These are phyloP conservation scores for Lysandra bellargus DNA, from an alignment of 2,888 invertebrate genomes.

Conservation along the genomic window DNA sequence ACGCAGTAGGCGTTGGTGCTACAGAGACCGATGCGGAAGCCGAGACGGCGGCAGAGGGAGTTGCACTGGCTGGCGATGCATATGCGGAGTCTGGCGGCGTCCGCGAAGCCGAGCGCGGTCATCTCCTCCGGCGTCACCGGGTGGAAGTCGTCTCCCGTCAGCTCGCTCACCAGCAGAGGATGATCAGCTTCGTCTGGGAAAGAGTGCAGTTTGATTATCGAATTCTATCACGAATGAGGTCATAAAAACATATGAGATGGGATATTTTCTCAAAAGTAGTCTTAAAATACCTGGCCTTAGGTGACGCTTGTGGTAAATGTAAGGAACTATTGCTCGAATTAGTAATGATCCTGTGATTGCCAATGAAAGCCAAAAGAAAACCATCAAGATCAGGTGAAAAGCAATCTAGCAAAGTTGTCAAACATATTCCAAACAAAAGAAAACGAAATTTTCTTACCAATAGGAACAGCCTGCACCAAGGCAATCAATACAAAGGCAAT, in stretches of 20 bases:
- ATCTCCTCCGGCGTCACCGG: constrained; percentile 23
- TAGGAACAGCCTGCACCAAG: background rate
- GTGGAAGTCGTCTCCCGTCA: constrained; percentile 6
- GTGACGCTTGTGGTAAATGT: background rate
- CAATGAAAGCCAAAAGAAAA: no score
- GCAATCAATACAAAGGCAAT: constrained; percentile 2
- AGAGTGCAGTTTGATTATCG: background rate
- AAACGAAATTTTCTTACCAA: background rate
- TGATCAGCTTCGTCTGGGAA: background rate
- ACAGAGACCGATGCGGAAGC: background rate
- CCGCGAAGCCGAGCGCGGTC: background rate
- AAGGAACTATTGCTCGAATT: no score
- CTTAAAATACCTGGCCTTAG: background rate
- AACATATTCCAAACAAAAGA: background rate
- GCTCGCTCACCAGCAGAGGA: background rate
- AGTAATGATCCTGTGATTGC: no score
- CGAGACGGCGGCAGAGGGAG: background rate
- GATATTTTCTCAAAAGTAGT: background rate
- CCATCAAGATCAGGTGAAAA: background rate
- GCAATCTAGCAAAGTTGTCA: background rate
- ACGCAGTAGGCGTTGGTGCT: constrained; percentile 22
- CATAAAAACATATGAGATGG: background rate
- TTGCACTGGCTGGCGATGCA: background rate
- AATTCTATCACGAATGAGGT: background rate
- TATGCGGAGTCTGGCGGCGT: background rate